phyloP scores from a whole-genome alignment of 2,113 vertebrate genomes.

The Athene noctua region DNA sequence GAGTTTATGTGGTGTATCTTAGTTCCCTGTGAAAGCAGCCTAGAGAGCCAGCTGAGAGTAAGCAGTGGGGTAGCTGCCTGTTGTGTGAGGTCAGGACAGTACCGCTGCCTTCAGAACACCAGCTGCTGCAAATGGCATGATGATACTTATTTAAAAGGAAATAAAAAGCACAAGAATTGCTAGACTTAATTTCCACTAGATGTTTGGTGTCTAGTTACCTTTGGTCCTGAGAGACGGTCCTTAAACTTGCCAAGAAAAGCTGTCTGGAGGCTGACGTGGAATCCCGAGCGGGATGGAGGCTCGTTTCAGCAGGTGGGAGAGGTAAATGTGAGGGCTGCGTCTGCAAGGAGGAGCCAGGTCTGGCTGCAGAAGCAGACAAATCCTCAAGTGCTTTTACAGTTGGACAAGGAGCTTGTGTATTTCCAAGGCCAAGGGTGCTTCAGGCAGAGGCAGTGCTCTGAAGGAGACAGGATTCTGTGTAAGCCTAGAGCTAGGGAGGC shows the following conservation, averaged over 20 bases:
- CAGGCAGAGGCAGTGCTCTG: not conserved
- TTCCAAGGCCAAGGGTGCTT: not conserved
- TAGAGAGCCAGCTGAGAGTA: not conserved
- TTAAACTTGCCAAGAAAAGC: not conserved
- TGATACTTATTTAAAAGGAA: not conserved
- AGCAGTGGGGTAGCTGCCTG: accelerated
- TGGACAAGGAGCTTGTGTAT: not conserved
- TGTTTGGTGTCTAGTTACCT: not conserved
- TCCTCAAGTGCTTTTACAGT: not conserved
- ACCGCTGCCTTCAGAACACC: not conserved
- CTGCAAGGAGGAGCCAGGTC: not conserved
- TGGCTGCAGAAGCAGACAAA: not conserved
- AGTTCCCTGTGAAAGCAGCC: not conserved
- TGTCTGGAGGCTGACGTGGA: not conserved
- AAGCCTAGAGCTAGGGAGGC: not conserved
- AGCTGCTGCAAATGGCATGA: not conserved
- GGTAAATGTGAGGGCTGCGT: not conserved
- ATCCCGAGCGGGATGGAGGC: not conserved
- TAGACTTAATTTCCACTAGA: not conserved
- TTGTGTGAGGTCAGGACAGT: not conserved
- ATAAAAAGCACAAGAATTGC: not conserved
- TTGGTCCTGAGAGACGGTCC: not conserved
- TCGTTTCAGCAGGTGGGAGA: not conserved
- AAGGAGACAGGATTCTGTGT: not conserved
- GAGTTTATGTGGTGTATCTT: not conserved